Evolutionary conservation across 2,888 invertebrate species (phyloP), one percentile per base, ranked within the genome.

Genomic region (Melanchra persicariae): DNA sequence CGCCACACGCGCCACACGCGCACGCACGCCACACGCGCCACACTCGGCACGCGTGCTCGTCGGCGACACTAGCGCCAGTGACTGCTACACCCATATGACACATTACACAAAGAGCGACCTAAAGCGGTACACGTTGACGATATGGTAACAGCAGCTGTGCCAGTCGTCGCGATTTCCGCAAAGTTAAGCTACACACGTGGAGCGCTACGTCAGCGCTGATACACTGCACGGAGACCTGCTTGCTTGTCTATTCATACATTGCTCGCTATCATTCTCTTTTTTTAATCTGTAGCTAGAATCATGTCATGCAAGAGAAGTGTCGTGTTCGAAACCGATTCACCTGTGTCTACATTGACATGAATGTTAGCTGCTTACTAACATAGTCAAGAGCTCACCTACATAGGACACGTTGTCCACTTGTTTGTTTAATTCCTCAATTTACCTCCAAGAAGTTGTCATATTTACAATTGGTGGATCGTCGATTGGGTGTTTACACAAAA

Each of bases 131-230:
- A 26, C 22, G 55, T n/a, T 24, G 51, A 63, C 66, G 74, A 55
- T 66, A 71, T 78, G 82, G 82, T 81, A 81, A 81, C 79, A 74
- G 82, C 49, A 59, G 64, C 62, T 65, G 63, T 12, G 69, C 58
- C 61, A 43, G 24, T 43, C 58, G 61, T 40, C 47, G 55, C 57
- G n/a, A 43, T 19, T 12, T 9, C 12, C 12, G 40, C 47, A 5
- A 22, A 2, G 4, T 22, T 51, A 6, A n/a, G 24, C 51, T 1
- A 19, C n/a, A n/a, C n/a, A n/a, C n/a, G n/a, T n/a, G n/a, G n/a
- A n/a, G n/a, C n/a, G n/a, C n/a, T n/a, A n/a, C n/a, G n/a, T n/a
- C n/a, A n/a, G n/a, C n/a, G n/a, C n/a, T n/a, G n/a, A n/a, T n/a
- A n/a, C n/a, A n/a, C n/a, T n/a, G n/a, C n/a, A n/a, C n/a, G n/a